Percentiles rank a stretch among this genome's conserved stretches.
phyloP scores from a whole-genome alignment of 2,888 invertebrate species.

The Lasioglossum malachurum region DNA sequence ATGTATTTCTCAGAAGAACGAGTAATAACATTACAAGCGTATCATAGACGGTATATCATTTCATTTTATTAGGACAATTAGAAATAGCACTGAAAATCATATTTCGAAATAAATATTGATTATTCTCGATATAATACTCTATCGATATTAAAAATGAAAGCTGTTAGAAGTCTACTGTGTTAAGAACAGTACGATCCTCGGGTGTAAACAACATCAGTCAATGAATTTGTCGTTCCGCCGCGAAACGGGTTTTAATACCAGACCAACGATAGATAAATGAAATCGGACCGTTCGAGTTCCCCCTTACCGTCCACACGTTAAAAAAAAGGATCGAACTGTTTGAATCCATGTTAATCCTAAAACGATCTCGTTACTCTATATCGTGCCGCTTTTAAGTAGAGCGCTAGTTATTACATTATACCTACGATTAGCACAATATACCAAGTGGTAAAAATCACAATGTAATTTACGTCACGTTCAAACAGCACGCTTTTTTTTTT shows the following conservation, averaged over 20 bases:
- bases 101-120: conserved; percentile 63
- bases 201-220: conserved; percentile 44
- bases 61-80: conserved; percentile 70
- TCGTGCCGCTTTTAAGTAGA: conserved; percentile 55
- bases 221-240: conserved; percentile 10
- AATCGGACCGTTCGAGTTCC: neutral
- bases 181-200: conserved; percentile 57
- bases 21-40: neutral
- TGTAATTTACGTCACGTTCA: conserved; percentile 69
- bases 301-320: neutral
- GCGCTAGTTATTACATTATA: conserved; percentile 72
- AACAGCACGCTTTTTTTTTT: conserved; percentile 56
- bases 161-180: conserved; percentile 49
- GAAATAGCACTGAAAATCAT: conserved; percentile 72
- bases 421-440: conserved; percentile 75
- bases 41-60: conserved; percentile 59
- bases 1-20: neutral
- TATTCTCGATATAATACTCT: conserved; percentile 50
- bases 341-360: conserved; percentile 47
- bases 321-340: conserved; percentile 57
- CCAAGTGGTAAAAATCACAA: conserved; percentile 73
- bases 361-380: conserved; percentile 51
- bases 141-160: conserved; percentile 57
- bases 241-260: conserved; percentile 30
- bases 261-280: conserved; percentile 37